Base-by-base conservation (phyloP, 2,113 vertebrate species). In the Heloderma charlesbogerti region DNA sequence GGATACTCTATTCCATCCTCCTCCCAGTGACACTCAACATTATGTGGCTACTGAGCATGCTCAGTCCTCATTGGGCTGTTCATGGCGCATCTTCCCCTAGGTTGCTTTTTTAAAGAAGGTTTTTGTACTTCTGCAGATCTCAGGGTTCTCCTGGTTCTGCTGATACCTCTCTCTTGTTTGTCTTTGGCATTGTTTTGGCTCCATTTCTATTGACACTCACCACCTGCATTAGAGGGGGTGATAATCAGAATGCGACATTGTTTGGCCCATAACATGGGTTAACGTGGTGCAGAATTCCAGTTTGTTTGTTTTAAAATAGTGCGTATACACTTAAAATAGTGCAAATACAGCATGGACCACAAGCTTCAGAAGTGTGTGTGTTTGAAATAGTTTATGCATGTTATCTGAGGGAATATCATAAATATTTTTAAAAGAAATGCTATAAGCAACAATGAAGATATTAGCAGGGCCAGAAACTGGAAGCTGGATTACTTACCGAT, bases 401-500 rank as follows among this genome's bases (percentile, higher is more conserved):
- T 54, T 54, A 54, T 54, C 5, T 12, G 51, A 54, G 51, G 51
- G 51, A 54, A 54, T 54, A 54, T 54, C 6, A 54, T 54, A 54
- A 54, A 15, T 6, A 3, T 87, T 84, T 45, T 20, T 27, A 25
- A 83, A 60, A 63, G 34, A 20, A 83, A 60, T 34, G 78, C 16
- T 81, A 48, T 34, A 54, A 31, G 45, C 29, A 37, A 75, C 15
- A 75, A 40, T 48, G 31, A 12, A 54, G 27, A 34, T 15, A 54
- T 54, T 54, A 54, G 51, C 51, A 54, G 51, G 1, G 31, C 57
- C 3, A 74, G 16, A 92, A 3, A 22, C 16, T 7, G 78, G 43
- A 0, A 43, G 0, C 25, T 13, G 77, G 43, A 37, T 74, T 93
- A 97, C 98, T 95, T 96, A 99, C 99, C 99, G 43, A 99, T 99